Conservation (phyloP, 1,140 invertebrate species). For the Telenomus remus region DNA sequence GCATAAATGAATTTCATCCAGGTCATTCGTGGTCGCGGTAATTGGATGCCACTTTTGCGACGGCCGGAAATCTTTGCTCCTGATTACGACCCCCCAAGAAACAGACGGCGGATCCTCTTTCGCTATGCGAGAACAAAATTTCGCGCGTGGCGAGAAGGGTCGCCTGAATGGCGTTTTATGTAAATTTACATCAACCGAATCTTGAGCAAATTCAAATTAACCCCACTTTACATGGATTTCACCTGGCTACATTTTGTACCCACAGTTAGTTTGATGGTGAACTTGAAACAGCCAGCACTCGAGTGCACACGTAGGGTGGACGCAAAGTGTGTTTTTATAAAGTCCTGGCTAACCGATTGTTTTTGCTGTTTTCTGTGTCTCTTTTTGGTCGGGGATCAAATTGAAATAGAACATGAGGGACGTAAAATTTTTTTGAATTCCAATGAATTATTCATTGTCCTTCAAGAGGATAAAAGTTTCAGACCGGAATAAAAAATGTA, state of each 20-base stretch:
- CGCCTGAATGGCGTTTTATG: constrained; percentile 51
- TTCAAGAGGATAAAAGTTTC: too few species aligned
- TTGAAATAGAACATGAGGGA: constrained; percentile 1
- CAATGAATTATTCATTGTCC: constrained; percentile 9
- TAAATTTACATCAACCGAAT: constrained; percentile 52
- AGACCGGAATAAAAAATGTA: too few species aligned
- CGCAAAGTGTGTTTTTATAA: constrained; percentile 25
- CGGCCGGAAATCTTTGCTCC: constrained; percentile 10
- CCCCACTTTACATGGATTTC: constrained; percentile 45
- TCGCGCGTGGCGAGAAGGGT: constrained; percentile 30
- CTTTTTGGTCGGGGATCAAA: constrained; percentile 2
- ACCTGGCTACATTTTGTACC: constrained; percentile 40
- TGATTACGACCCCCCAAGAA: constrained; percentile 15
- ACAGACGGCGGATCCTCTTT: background rate
- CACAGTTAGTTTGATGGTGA: constrained; percentile 12
- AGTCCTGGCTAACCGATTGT: constrained; percentile 8
- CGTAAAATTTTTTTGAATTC: constrained; percentile 5
- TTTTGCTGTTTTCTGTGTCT: constrained; percentile 9
- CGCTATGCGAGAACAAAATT: constrained; percentile 16
- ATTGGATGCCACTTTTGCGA: constrained; percentile 9
- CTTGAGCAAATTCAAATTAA: constrained; percentile 52
- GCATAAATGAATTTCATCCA: constrained; percentile 9
- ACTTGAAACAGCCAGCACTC: constrained; percentile 11
- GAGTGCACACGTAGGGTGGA: constrained; percentile 3
- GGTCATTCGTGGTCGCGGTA: background rate